Conservation (phyloP, 2,888 invertebrate species). For the Drosophila putrida region DNA sequence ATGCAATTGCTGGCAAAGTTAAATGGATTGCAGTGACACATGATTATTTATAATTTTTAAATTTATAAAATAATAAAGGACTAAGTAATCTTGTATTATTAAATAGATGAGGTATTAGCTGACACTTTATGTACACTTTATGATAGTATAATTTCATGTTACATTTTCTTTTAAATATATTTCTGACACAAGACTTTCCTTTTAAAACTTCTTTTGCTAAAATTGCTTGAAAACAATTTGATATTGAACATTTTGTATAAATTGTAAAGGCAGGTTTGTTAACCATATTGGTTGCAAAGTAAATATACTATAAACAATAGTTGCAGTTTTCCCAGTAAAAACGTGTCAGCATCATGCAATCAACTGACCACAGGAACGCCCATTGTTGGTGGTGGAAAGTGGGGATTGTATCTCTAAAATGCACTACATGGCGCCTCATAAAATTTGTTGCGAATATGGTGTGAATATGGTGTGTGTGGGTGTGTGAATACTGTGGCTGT, state of each 20-base stretch:
- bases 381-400: conserved; percentile 7
- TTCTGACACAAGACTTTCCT: no score
- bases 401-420: conserved; percentile 31
- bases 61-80: no score
- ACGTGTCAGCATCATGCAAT: conserved; percentile 11
- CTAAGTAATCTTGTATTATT: no score
- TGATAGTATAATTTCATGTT: no score
- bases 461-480: conserved; percentile 32
- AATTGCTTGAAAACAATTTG: not conserved
- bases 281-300: conserved; percentile 3
- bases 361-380: conserved; percentile 24
- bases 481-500: conserved; percentile 10
- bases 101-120: no score
- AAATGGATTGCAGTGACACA: not conserved
- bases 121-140: no score
- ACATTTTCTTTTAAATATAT: no score
- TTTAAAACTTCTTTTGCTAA: no score
- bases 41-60: no score
- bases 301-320: conserved; percentile 11
- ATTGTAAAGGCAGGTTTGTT: not conserved
- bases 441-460: conserved; percentile 52
- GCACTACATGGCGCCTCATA: conserved; percentile 63
- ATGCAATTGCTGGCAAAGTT: not conserved
- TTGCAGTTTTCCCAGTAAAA: conserved; percentile 6
- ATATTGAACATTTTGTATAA: not conserved